Evolutionary conservation across 2,113 vertebrate genomes (phyloP).

Genomic region (Choloepus hoffmanni): DNA sequence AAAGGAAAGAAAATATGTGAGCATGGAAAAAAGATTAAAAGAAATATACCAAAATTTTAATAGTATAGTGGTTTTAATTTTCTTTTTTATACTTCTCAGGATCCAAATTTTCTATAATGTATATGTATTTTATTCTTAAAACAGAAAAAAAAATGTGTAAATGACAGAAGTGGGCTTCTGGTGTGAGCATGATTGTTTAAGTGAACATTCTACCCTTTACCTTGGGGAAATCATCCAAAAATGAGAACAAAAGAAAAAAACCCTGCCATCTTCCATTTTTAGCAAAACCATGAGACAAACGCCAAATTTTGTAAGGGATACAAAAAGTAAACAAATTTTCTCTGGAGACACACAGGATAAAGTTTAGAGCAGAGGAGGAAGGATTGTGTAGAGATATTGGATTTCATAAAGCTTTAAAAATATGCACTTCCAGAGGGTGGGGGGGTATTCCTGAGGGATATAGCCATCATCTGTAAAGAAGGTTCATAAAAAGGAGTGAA

Average conservation of each 20-base stretch:
- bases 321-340: not conserved
- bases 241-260: constrained; percentile 30
- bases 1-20: constrained; percentile 31
- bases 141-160: constrained; percentile 35
- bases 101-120: constrained; percentile 50
- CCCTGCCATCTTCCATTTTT: not conserved
- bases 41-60: constrained; percentile 48
- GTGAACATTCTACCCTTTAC: not conserved
- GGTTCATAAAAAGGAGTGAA: accelerated
- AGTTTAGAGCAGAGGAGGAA: not conserved
- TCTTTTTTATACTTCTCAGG: constrained; percentile 51
- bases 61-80: constrained; percentile 65
- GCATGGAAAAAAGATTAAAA: constrained; percentile 61
- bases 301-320: not conserved
- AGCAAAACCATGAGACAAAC: constrained; percentile 40
- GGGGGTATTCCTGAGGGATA: not conserved
- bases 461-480: accelerated
- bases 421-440: not conserved
- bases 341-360: not conserved
- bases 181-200: constrained; percentile 18
- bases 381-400: not conserved
- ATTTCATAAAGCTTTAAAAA: not conserved
- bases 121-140: constrained; percentile 58
- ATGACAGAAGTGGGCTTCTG: constrained; percentile 42
- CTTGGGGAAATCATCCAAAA: constrained; percentile 46